A percentile compares a stretch with the other conserved stretches of the same genome.
phyloP scores from a whole-genome alignment of 2,888 invertebrate genomes.

The Syrista parreyssii region DNA sequence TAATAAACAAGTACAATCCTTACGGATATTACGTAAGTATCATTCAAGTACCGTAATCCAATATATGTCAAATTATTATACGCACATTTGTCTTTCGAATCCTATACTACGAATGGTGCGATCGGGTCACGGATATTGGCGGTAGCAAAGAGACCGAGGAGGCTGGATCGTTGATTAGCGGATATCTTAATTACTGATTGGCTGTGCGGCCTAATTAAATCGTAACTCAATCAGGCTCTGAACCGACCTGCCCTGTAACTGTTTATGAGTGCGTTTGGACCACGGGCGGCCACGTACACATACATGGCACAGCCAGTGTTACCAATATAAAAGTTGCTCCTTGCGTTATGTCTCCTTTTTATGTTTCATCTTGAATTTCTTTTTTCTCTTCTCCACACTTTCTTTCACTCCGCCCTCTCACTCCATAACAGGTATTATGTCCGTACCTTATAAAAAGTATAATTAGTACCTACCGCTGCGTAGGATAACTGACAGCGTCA shows the following conservation, averaged over 20 bases:
- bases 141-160: slow-evolving; percentile 6
- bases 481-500: slow-evolving; percentile 2
- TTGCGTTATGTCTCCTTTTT: neutral
- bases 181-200: slow-evolving; percentile 63
- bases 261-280: slow-evolving; percentile 2
- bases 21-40: neutral
- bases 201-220: slow-evolving; percentile 60
- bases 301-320: neutral
- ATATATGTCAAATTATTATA: neutral
- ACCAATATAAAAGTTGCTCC: neutral
- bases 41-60: neutral
- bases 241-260: slow-evolving; percentile 27
- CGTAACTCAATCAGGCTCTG: slow-evolving; percentile 59
- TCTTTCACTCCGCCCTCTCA: neutral
- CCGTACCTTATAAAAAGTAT: slow-evolving; percentile 38
- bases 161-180: slow-evolving; percentile 53
- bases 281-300: slow-evolving; percentile 1
- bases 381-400: neutral
- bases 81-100: neutral
- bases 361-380: slow-evolving; percentile 7
- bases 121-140: neutral
- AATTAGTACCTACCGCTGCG: slow-evolving; percentile 46
- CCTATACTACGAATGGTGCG: neutral
- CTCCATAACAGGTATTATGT: slow-evolving; percentile 27
- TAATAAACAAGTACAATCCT: neutral